These are phyloP conservation scores for Gopherus flavomarginatus DNA, from an alignment of 2,113 vertebrate species.

Conservation along the genomic window DNA sequence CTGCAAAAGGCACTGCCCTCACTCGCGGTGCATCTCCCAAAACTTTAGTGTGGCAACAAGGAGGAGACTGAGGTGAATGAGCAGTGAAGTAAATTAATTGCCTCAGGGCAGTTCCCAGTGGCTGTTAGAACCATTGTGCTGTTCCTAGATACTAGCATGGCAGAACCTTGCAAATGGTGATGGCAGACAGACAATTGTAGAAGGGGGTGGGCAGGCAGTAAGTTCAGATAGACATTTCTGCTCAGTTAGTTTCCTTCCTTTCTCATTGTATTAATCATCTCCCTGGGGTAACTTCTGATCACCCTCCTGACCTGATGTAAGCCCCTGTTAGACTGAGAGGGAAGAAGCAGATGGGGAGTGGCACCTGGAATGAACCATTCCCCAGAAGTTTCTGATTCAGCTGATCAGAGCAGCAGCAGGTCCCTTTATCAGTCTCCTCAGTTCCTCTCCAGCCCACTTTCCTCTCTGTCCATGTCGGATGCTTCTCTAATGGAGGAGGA, in stretches of 20 bases:
- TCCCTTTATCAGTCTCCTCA: constrained; percentile 6
- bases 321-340: not conserved
- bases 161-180: not conserved
- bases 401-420: not conserved
- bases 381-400: not conserved
- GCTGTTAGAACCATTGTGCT: not conserved
- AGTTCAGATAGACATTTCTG: not conserved
- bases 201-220: not conserved
- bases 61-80: not conserved
- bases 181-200: not conserved
- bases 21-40: not conserved
- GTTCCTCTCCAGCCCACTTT: not conserved
- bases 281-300: constrained; percentile 10
- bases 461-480: constrained; percentile 16
- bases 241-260: constrained; percentile 38
- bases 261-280: constrained; percentile 4
- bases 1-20: not conserved
- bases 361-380: not conserved
- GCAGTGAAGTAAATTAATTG: constrained; percentile 1
- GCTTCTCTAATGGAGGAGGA: constrained; percentile 70
- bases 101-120: not conserved
- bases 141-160: not conserved
- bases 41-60: not conserved
- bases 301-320: not conserved
- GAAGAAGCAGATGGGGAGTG: not conserved